Conservation (phyloP, 2,113 vertebrate species). For the Hypomesus transpacificus region DNA sequence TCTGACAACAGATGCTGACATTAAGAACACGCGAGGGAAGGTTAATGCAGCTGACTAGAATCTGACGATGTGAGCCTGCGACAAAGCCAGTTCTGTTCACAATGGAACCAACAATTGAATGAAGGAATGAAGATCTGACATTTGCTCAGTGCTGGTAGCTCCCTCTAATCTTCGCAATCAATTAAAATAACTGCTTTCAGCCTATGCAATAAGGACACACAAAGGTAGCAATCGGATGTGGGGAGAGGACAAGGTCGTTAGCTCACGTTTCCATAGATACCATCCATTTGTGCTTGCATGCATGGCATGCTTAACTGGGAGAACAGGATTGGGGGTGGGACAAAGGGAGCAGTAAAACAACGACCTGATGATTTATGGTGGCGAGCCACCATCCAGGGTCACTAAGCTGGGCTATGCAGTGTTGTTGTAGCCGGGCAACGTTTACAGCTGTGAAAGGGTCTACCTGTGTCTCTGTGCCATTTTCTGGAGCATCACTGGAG, state of each 20-base stretch:
- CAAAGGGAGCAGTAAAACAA: slow-evolving; percentile 1
- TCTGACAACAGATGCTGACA: slow-evolving; percentile 34
- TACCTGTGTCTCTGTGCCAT: slow-evolving; percentile 84
- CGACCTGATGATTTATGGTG: slow-evolving; percentile 25
- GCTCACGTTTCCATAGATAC: slow-evolving; percentile 57
- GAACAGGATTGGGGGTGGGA: slow-evolving; percentile 3
- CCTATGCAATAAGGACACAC: background rate
- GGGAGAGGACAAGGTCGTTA: slow-evolving; percentile 9
- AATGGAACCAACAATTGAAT: background rate
- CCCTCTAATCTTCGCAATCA: slow-evolving; percentile 26
- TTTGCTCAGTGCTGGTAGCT: background rate
- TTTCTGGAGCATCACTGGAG: slow-evolving; percentile 88
- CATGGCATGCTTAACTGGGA: slow-evolving; percentile 18
- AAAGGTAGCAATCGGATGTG: slow-evolving; percentile 24
- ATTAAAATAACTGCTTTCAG: slow-evolving; percentile 30
- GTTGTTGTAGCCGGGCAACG: too few species aligned
- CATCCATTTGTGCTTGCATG: slow-evolving; percentile 33
- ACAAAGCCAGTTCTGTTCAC: background rate
- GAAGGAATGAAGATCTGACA: background rate
- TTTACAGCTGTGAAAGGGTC: background rate
- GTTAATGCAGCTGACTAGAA: slow-evolving; percentile 7
- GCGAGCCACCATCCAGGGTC: too few species aligned
- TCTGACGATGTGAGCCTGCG: background rate
- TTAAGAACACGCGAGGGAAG: slow-evolving; percentile 7
- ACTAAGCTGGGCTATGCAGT: too few species aligned